A percentile compares a stretch with the other conserved stretches of the same genome.
Evolutionary conservation across 2,113 vertebrate genomes (phyloP).

Genomic region (Proteles cristata): DNA sequence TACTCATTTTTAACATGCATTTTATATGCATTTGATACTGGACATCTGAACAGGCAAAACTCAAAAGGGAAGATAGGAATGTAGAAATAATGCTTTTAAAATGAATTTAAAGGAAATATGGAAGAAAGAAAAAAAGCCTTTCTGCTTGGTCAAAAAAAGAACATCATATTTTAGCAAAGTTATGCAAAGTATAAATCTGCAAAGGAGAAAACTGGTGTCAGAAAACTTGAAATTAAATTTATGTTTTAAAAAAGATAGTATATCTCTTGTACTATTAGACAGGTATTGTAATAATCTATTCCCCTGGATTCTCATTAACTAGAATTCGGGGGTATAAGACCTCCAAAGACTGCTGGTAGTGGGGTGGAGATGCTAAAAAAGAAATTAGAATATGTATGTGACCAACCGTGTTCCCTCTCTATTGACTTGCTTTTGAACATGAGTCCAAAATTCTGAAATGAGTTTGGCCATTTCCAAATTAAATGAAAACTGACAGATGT

Average conservation of each 20-base stretch:
- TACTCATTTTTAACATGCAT: background rate
- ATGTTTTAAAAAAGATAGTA: background rate
- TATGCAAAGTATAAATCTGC: slow-evolving; percentile 31
- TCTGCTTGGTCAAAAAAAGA: background rate
- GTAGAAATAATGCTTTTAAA: background rate
- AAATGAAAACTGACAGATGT: slow-evolving; percentile 49
- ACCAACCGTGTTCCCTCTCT: accelerated
- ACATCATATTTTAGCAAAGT: background rate
- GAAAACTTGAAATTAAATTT: slow-evolving; percentile 43
- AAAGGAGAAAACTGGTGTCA: background rate
- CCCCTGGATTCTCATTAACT: background rate
- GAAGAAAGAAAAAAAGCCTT: slow-evolving; percentile 4
- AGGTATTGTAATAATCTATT: background rate
- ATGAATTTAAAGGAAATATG: background rate
- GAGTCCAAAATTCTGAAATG: background rate
- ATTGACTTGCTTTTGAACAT: background rate
- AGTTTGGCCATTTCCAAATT: slow-evolving; percentile 31
- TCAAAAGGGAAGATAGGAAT: background rate
- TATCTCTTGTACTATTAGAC: background rate
- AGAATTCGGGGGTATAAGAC: background rate
- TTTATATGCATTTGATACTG: background rate
- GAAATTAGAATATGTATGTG: background rate
- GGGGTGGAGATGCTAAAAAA: background rate
- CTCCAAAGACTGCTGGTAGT: background rate
- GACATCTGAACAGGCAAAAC: background rate